phyloP scores from a whole-genome alignment of 2,888 invertebrate genomes.

The Diogma glabrata region DNA sequence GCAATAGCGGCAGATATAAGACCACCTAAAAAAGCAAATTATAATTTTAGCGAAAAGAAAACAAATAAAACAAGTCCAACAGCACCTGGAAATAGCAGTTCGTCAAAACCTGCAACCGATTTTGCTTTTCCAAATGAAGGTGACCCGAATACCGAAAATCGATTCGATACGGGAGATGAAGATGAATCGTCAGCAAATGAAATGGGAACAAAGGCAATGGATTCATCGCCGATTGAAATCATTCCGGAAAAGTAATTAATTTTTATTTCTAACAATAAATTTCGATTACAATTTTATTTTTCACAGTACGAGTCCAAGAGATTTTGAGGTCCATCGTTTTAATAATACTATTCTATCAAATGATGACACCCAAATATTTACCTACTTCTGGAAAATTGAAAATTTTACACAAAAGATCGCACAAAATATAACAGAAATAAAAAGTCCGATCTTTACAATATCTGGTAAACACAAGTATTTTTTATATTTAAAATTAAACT shows the following conservation, averaged over 20 bases:
- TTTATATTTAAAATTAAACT: too few relatives aligned
- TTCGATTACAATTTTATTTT: too few relatives aligned
- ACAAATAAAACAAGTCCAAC: too few relatives aligned
- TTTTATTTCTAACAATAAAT: neutral
- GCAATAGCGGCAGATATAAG: too few relatives aligned
- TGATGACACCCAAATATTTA: slow-evolving; percentile 30
- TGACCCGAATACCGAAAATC: too few relatives aligned
- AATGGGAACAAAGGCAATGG: too few relatives aligned
- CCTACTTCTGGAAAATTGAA: slow-evolving; percentile 36
- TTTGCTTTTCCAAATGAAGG: neutral
- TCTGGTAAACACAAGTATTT: slow-evolving; percentile 12
- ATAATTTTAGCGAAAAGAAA: slow-evolving; percentile 5
- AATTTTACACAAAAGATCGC: slow-evolving; percentile 28
- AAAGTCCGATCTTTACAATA: slow-evolving; percentile 30
- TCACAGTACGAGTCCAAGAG: slow-evolving; percentile 13
- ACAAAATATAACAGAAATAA: slow-evolving; percentile 21
- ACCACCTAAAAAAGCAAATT: neutral
- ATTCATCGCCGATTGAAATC: too few relatives aligned
- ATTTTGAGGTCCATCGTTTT: slow-evolving; percentile 17
- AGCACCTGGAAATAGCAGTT: too few relatives aligned
- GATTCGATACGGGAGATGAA: too few relatives aligned
- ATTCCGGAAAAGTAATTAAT: neutral
- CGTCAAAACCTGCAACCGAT: neutral
- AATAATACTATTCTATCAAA: slow-evolving; percentile 18
- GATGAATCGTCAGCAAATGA: too few relatives aligned